Base-by-base conservation (phyloP, 2,888 invertebrate species). In the Drosophila subquinaria region DNA sequence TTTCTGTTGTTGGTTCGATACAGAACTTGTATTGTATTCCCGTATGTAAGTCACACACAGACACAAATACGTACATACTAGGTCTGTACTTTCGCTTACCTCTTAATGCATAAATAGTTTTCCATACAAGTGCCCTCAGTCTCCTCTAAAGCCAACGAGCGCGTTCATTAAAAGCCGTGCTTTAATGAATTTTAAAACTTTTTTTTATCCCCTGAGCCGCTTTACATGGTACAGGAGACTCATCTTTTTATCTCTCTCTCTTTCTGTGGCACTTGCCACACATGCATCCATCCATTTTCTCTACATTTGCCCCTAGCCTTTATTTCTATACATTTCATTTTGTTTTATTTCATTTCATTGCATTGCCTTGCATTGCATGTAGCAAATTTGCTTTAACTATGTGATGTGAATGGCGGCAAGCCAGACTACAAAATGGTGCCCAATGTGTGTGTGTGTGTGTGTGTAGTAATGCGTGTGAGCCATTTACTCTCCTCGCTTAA, bases 401-500 rank as follows among this genome's bases (percentile, higher is more conserved):
- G 50, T 80, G 83, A 82, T 64, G 50, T 80, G 83, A 82, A 81
- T 76, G 65, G 73, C 61, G 68, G 59, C 64, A 59, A 60, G 64
- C 35, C 50, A 48, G 43, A 10, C 51, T 60, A 40, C 50, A 50
- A 59, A 40, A 59, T 48, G 47, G 27, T 38, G 48, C 15, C 15
- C 30, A 30, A 55, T 38, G 35, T 57, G 50, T 15, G 17, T 40
- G 56, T 9, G 6, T 33, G 33, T 51, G 51, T 38, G 27, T 52
- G 57, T 20, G 8, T 50, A 30, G 27, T n/a, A 17, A 53, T 35
- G 51, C 63, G 55, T 51, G 65, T 50, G 36, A 53, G 63, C 81
- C 81, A 72, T 86, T 83, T 77, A 69, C 69, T 60, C 55, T 64
- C 23, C 53, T 35, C 50, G 60, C 77, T 70, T 86, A 83, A 83